These are phyloP conservation scores for Sebastes kiyomatsui DNA, from an alignment of 2,797 vertebrate genomes.

Conservation along the genomic window DNA sequence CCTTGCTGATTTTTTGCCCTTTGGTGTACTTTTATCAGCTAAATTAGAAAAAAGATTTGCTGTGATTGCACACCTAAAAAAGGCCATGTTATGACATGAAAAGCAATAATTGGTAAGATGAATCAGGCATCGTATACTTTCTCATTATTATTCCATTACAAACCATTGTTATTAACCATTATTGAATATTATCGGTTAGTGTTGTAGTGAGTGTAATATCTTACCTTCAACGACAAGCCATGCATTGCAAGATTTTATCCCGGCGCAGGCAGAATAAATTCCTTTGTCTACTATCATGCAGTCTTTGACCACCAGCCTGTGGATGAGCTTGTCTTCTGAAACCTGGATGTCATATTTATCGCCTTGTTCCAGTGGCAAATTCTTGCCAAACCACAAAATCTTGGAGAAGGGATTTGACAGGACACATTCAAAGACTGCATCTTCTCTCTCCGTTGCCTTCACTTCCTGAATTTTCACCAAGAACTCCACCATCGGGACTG, in stretches of 20 bases:
- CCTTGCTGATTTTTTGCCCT: slow-evolving; percentile 73
- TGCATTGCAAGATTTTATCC: slow-evolving; percentile 85
- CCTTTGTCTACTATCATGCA: slow-evolving; percentile 83
- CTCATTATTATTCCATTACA: not conserved
- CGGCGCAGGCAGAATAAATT: slow-evolving; percentile 82
- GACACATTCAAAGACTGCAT: slow-evolving; percentile 83
- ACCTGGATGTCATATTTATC: slow-evolving; percentile 83
- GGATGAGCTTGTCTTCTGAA: slow-evolving; percentile 86
- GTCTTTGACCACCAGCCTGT: slow-evolving; percentile 84
- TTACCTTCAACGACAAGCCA: slow-evolving; percentile 90
- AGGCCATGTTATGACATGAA: not conserved
- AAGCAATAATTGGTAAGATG: not conserved
- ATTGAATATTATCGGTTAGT: not conserved
- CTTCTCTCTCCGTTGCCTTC: slow-evolving; percentile 76
- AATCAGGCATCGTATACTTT: not conserved
- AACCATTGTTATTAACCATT: not conserved
- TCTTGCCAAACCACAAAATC: slow-evolving; percentile 85
- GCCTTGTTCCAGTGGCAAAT: slow-evolving; percentile 66
- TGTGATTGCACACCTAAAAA: not conserved
- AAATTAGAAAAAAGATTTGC: not conserved
- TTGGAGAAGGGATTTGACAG: slow-evolving; percentile 81
- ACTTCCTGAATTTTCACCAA: slow-evolving; percentile 80
- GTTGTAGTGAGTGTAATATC: slow-evolving; percentile 29
- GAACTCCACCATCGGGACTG: slow-evolving; percentile 80
- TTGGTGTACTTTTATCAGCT: slow-evolving; percentile 70